phyloP scores from a whole-genome alignment of 2,888 invertebrate species.

The Petrophora chlorosata region DNA sequence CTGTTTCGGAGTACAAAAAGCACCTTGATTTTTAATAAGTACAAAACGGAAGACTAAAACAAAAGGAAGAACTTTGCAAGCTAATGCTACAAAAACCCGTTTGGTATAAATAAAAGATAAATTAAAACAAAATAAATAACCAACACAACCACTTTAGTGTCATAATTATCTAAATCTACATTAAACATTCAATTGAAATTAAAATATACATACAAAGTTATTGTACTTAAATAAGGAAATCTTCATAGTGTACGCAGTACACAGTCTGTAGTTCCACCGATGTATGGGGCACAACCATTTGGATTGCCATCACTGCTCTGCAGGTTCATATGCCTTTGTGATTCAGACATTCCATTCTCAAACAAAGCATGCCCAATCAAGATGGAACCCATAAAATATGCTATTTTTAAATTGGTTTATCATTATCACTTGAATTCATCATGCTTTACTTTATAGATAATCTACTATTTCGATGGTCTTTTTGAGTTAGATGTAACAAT shows the following conservation, averaged over 20 bases:
- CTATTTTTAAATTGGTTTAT: conserved; percentile 11
- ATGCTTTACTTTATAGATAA: background rate
- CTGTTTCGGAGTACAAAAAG: conserved; percentile 56
- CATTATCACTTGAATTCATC: background rate
- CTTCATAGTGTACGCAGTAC: conserved; percentile 34
- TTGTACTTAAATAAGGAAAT: conserved; percentile 58
- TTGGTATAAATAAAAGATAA: conserved; percentile 78
- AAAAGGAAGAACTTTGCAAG: conserved; percentile 62
- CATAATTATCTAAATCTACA: conserved; percentile 56
- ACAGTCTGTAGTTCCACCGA: conserved; percentile 22
- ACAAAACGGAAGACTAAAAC: conserved; percentile 75
- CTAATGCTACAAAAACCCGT: conserved; percentile 69
- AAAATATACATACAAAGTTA: conserved; percentile 47
- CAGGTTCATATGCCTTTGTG: background rate
- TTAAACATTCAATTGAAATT: conserved; percentile 56
- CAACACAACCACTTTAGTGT: conserved; percentile 78
- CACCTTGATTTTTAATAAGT: conserved; percentile 73
- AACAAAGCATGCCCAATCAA: conserved; percentile 3
- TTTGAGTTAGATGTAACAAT: conserved; percentile 5
- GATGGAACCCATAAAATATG: conserved; percentile 18
- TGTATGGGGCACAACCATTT: conserved; percentile 4
- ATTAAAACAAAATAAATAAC: conserved; percentile 79
- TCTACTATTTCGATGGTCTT: conserved; percentile 5
- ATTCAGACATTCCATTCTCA: background rate
- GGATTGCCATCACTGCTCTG: background rate